Conservation (phyloP, 1,140 invertebrate genomes). For the Drosophila chauvacae region DNA sequence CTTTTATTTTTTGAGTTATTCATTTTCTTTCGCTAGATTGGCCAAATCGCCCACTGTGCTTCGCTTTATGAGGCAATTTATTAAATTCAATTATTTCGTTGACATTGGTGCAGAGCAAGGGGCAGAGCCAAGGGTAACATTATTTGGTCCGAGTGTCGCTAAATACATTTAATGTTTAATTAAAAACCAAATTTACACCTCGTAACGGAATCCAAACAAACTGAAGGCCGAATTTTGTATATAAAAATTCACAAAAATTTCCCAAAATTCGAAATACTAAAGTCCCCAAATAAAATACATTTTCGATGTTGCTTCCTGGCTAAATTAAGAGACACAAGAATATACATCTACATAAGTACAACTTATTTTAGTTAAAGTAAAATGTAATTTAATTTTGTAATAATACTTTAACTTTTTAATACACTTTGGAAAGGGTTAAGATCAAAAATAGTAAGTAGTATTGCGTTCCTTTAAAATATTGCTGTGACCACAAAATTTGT, state of each 20-base stretch:
- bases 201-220: not conserved
- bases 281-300: not conserved
- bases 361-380: not conserved
- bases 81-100: conserved; percentile 81
- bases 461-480: not conserved
- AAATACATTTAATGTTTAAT: conserved; percentile 9
- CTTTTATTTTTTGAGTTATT: too few species aligned
- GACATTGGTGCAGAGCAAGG: conserved; percentile 52
- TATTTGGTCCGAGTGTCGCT: not conserved
- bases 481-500: not conserved
- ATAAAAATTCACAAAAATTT: too few species aligned
- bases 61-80: conserved; percentile 79
- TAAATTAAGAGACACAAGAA: not conserved
- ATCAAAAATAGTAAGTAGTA: not conserved
- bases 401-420: not conserved
- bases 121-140: conserved; percentile 7
- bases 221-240: not conserved
- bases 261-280: not conserved
- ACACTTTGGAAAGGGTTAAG: not conserved
- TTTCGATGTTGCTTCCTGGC: too few species aligned
- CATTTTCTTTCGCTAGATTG: too few species aligned
- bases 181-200: not conserved
- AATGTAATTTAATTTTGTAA: not conserved
- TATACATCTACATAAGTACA: not conserved
- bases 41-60: too few species aligned